Conservation (phyloP, 2,113 vertebrate genomes). For the Oncorhynchus kisutch region DNA sequence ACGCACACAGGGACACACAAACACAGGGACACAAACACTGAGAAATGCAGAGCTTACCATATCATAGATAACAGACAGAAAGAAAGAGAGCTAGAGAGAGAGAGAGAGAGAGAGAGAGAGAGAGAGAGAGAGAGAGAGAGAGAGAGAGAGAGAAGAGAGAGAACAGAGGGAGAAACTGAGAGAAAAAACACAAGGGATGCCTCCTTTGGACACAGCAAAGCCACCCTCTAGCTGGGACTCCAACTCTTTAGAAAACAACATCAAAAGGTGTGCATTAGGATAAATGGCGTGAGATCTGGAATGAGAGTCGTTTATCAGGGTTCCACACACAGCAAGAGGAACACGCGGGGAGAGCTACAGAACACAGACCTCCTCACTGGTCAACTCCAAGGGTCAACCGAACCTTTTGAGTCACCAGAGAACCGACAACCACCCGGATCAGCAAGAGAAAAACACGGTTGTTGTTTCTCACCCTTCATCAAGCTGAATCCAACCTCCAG, state of each 20-base stretch:
- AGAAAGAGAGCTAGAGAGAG: constrained; percentile 76
- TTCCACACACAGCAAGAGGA: constrained; percentile 57
- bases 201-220: constrained; percentile 54
- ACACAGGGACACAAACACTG: constrained; percentile 41
- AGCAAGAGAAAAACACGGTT: background rate
- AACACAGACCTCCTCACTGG: constrained; percentile 25
- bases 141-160: constrained; percentile 57
- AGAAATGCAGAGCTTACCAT: constrained; percentile 87
- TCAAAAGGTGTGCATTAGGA: constrained; percentile 69
- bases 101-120: too few relatives aligned
- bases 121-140: constrained; percentile 51
- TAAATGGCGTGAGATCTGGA: constrained; percentile 66
- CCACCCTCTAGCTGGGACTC: constrained; percentile 82
- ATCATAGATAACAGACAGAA: constrained; percentile 86
- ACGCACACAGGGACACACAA: constrained; percentile 48
- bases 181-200: constrained; percentile 71
- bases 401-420: constrained; percentile 3
- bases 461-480: background rate
- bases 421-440: background rate
- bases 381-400: constrained; percentile 43
- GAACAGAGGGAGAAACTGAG: constrained; percentile 71
- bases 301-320: constrained; percentile 45
- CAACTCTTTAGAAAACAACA: constrained; percentile 66
- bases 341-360: constrained; percentile 9
- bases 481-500: background rate